Conservation (phyloP, 2,113 vertebrate genomes). For the Dipodomys merriami region DNA sequence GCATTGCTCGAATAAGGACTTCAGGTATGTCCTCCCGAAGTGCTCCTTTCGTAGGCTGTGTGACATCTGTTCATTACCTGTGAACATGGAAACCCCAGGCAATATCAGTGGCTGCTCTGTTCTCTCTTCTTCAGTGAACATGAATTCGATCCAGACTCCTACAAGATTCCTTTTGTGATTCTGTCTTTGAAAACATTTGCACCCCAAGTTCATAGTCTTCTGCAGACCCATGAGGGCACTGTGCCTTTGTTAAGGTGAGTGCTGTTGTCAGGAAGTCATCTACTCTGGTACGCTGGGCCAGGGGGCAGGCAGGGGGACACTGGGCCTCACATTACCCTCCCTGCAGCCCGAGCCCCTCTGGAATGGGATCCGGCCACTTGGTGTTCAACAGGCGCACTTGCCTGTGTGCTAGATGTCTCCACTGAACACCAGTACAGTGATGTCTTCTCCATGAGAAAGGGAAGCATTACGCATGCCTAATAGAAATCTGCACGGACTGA, state of each 20-base stretch:
- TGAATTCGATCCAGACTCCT: constrained; percentile 97
- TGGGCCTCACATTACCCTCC: rapidly evolving
- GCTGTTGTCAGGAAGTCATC: neutral
- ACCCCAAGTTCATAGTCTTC: constrained; percentile 94
- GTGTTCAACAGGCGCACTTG: neutral
- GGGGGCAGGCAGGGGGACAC: rapidly evolving
- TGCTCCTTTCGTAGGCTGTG: neutral
- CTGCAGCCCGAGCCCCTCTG: neutral
- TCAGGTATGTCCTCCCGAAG: constrained; percentile 87
- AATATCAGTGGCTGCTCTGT: neutral
- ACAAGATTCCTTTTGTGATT: constrained; percentile 94
- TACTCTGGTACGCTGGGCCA: neutral
- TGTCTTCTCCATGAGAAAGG: neutral
- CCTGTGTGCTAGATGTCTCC: neutral
- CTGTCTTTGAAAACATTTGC: constrained; percentile 94
- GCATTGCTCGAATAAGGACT: constrained; percentile 91
- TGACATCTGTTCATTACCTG: neutral
- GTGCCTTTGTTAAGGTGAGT: constrained; percentile 95
- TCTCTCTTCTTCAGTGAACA: constrained; percentile 89
- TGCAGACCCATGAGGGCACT: constrained; percentile 97
- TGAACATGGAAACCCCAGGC: neutral
- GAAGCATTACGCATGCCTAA: neutral
- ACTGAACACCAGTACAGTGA: neutral
- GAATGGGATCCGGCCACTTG: neutral
- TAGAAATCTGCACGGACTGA: neutral